phyloP scores from a whole-genome alignment of 2,888 invertebrate species.

The Lithosia quadra region DNA sequence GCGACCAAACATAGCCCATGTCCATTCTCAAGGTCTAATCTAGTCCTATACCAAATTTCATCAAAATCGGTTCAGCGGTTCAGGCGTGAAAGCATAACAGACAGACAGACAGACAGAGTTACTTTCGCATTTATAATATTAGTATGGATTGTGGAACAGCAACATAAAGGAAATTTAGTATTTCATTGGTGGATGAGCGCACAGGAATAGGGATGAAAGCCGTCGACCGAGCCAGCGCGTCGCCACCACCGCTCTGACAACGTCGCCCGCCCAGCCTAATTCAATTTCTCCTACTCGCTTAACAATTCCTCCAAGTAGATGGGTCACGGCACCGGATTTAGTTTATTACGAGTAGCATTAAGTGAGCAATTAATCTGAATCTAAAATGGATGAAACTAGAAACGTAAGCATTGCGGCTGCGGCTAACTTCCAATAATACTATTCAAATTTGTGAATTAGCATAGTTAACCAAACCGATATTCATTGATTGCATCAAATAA shows the following conservation, averaged over 20 bases:
- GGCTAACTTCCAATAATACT: constrained; percentile 67
- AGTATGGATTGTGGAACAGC: constrained; percentile 15
- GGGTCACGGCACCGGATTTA: constrained; percentile 74
- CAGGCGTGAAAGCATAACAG: too few species aligned
- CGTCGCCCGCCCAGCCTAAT: constrained; percentile 69
- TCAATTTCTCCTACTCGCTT: constrained; percentile 75
- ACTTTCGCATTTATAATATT: too few species aligned
- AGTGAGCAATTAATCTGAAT: constrained; percentile 75
- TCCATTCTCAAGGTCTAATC: too few species aligned
- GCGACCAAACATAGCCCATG: too few species aligned
- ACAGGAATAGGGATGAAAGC: constrained; percentile 48
- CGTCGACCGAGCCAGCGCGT: constrained; percentile 31
- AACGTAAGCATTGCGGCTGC: constrained; percentile 67
- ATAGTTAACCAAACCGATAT: constrained; percentile 54
- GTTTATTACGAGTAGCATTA: constrained; percentile 77
- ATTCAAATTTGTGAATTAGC: constrained; percentile 67
- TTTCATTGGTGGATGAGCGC: constrained; percentile 56
- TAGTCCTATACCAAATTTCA: too few species aligned
- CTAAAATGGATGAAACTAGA: constrained; percentile 67
- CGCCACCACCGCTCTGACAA: constrained; percentile 43
- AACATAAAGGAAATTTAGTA: constrained; percentile 39
- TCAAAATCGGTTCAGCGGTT: too few species aligned
- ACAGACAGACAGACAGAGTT: too few species aligned
- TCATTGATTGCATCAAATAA: constrained; percentile 48
- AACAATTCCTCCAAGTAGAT: constrained; percentile 77